Evolutionary conservation across 2,113 vertebrate species (phyloP).

Genomic region (Colossoma macropomum): DNA sequence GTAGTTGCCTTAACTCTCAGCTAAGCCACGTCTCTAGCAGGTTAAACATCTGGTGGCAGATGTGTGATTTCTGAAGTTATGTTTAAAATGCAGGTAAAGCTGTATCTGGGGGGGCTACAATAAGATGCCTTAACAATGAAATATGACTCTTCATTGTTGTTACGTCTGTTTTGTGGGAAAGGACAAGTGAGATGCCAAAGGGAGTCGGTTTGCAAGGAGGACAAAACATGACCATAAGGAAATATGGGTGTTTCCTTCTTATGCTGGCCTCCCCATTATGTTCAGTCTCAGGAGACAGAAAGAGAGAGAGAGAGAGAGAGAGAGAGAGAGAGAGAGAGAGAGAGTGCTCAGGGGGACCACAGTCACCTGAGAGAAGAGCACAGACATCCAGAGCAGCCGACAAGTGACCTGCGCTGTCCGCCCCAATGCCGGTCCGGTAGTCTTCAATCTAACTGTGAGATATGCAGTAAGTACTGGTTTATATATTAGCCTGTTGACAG

Average conservation of each 20-base stretch:
- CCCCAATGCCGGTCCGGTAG: conserved; percentile 38
- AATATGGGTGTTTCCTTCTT: conserved; percentile 57
- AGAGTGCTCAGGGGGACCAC: background rate
- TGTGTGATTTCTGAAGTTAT: too few relatives aligned
- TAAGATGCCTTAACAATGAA: background rate
- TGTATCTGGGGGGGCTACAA: background rate
- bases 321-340: conserved; percentile 6
- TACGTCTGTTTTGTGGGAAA: conserved; percentile 37
- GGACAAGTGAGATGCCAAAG: conserved; percentile 25
- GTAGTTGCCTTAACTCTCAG: too few relatives aligned
- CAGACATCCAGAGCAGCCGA: background rate
- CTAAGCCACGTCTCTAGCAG: too few relatives aligned
- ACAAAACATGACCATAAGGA: conserved; percentile 49
- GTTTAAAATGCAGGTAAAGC: too few relatives aligned
- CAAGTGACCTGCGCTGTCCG: background rate
- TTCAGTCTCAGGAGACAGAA: conserved; percentile 21
- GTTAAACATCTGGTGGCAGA: too few relatives aligned
- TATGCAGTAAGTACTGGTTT: conserved; percentile 70
- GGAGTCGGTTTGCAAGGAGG: conserved; percentile 25
- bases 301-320: background rate
- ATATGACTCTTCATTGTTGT: conserved; percentile 24
- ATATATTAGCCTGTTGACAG: background rate
- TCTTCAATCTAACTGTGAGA: conserved; percentile 47
- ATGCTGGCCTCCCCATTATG: conserved; percentile 44
- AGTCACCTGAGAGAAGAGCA: background rate